Evolutionary conservation across 2,113 vertebrate species (phyloP), one percentile per base, ranked within the genome.

Genomic region (Esox niger): DNA sequence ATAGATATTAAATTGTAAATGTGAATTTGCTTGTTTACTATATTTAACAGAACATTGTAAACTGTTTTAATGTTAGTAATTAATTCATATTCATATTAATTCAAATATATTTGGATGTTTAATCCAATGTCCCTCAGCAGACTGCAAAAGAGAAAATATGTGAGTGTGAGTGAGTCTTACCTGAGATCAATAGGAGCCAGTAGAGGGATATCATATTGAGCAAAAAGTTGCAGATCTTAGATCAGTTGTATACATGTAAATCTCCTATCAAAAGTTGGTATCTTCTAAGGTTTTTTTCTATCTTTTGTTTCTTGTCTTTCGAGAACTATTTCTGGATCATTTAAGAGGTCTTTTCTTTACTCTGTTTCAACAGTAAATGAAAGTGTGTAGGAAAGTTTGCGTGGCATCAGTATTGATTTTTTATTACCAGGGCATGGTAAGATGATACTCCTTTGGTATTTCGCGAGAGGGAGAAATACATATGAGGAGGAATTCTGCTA

Each of bases 341-440:
- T 25, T 54, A 21, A 52, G 47, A 52, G 2, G n/a, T 23, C 47
- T 52, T 6, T 52, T 52, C 47, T 23, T 1, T 47, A 69, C 27
- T 23, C 1, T 54, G 30, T 52, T 43, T 20, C 59, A 64, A 52
- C 56, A 10, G 57, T 11, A 54, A 60, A 58, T 63, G 56, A 32
- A 55, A 17, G 23, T 29, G 57, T 56, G 63, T 73, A 9, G 62
- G 75, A 79, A 75, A 86, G 82, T 75, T 83, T 82, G 66, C 64
- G 31, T 70, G 56, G 73, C n/a, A 64, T 74, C 71, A 54, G 35
- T 70, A 91, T 91, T 83, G 90, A 90, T 89, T 89, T 89, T 88
- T 86, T 80, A 76, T 89, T 79, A 61, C 6, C 59, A 9, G 2
- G 69, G 20, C 59, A 9, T 8, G 69, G 90, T 92, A 93, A 94